Evolutionary conservation across 2,888 invertebrate species (phyloP).

Genomic region (Chymomyza amoena): DNA sequence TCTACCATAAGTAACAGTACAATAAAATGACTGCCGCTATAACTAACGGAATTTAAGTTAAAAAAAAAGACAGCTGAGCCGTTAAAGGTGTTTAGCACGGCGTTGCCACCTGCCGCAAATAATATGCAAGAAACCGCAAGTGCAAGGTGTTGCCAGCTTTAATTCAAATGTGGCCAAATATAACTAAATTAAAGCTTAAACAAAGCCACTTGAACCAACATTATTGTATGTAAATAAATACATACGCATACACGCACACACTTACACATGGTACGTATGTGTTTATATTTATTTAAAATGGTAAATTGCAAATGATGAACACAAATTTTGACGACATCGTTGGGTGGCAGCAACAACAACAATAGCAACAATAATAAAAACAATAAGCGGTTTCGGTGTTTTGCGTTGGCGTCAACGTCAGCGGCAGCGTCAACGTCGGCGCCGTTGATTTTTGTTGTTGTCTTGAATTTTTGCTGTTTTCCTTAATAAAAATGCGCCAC

Average conservation of each 20-base stretch:
- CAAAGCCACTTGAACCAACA: too few species aligned
- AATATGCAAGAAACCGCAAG: too few species aligned
- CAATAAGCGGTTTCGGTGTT: conserved; percentile 32
- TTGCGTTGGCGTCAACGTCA: not conserved
- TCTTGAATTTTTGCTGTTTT: not conserved
- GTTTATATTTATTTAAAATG: not conserved
- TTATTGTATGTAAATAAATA: not conserved
- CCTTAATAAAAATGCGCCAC: conserved; percentile 64
- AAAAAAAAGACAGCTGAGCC: not conserved
- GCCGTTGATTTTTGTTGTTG: conserved; percentile 15
- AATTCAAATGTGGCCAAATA: conserved; percentile 37
- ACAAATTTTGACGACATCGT: conserved; percentile 2
- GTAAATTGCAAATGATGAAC: not conserved
- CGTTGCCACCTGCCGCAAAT: conserved; percentile 56
- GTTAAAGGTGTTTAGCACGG: conserved; percentile 14
- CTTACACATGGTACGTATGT: not conserved
- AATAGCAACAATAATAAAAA: conserved; percentile 32
- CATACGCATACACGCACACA: not conserved
- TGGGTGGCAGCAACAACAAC: conserved; percentile 12
- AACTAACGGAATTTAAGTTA: conserved; percentile 35
- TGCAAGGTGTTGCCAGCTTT: conserved; percentile 3
- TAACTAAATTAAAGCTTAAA: too few species aligned
- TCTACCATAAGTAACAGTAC: too few species aligned
- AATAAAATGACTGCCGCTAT: conserved; percentile 6
- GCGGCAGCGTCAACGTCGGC: not conserved